Evolutionary conservation across 2,888 invertebrate genomes (phyloP).

Genomic region (Artemia sinica): DNA sequence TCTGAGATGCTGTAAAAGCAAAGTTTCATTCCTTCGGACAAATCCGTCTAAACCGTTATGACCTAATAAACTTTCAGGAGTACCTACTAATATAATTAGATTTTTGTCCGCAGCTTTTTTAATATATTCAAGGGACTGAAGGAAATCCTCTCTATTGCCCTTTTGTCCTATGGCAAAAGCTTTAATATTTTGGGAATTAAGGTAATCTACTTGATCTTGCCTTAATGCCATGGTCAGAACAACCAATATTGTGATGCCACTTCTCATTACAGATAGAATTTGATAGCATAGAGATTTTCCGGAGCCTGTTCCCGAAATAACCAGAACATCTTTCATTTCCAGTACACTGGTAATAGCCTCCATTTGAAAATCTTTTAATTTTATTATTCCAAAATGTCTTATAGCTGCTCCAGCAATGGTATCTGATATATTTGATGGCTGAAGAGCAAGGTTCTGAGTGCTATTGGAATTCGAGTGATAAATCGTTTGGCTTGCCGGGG

Average conservation of each 20-base stretch:
- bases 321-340: not conserved
- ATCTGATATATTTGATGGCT: no score
- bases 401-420: no score
- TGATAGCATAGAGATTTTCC: not conserved
- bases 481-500: no score
- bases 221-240: not conserved
- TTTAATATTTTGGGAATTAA: not conserved
- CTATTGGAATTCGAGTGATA: no score
- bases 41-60: not conserved
- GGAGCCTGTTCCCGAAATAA: not conserved
- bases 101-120: not conserved
- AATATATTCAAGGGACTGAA: fast-evolving
- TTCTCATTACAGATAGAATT: not conserved
- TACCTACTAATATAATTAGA: not conserved
- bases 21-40: not conserved
- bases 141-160: not conserved
- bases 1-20: not conserved
- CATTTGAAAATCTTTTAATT: no score
- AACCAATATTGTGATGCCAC: not conserved
- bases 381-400: no score
- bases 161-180: not conserved
- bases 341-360: not conserved
- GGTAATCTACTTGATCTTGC: not conserved
- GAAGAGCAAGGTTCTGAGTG: no score
- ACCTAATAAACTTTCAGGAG: not conserved